These are phyloP conservation scores for Sylvietta virens DNA, from an alignment of 2,113 vertebrate species.

Conservation along the genomic window DNA sequence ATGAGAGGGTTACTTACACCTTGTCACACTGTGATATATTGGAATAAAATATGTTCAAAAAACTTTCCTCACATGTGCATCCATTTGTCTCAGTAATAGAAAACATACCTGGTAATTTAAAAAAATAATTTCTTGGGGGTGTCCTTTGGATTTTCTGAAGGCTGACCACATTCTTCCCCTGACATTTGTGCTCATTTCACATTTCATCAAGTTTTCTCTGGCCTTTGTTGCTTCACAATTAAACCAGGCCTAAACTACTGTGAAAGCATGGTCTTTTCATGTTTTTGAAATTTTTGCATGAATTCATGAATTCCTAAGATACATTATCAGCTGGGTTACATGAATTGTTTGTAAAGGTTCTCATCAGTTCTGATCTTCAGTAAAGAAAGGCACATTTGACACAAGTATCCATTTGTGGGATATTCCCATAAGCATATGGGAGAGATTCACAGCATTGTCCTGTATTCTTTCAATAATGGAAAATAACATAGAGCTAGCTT, in stretches of 20 bases:
- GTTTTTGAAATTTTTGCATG: background rate
- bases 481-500: background rate
- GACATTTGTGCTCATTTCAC: background rate
- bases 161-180: background rate
- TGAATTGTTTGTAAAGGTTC: background rate
- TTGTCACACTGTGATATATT: background rate
- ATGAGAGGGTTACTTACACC: background rate
- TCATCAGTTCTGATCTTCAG: background rate
- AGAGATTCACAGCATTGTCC: background rate
- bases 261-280: background rate
- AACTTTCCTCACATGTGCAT: background rate
- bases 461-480: background rate
- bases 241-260: background rate
- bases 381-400: background rate
- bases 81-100: background rate
- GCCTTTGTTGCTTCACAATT: background rate
- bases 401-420: background rate
- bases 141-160: background rate
- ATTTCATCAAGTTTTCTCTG: background rate
- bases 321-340: background rate
- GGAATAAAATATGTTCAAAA: background rate
- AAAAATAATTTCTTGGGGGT: background rate
- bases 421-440: background rate
- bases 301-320: background rate
- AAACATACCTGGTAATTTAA: background rate